These are phyloP conservation scores for Sebastes taczanowskii DNA, from an alignment of 2,797 vertebrate genomes.

Conservation along the genomic window DNA sequence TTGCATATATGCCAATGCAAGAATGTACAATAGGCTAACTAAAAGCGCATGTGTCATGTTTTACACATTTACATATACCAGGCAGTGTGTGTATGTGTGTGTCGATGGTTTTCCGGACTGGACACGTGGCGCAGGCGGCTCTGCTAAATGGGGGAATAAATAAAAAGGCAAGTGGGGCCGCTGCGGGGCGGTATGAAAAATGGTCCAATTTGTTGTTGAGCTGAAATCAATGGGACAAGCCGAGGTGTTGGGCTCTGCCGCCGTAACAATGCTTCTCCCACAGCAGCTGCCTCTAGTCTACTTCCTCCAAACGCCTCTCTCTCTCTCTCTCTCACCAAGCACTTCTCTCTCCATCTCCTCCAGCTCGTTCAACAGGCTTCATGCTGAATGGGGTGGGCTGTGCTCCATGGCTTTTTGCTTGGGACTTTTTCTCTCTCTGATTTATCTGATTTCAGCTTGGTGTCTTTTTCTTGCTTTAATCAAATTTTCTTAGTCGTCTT, in stretches of 20 bases:
- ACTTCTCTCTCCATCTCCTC: constrained; percentile 6
- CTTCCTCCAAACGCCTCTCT: not conserved
- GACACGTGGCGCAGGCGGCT: constrained; percentile 31
- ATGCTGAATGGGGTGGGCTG: not conserved
- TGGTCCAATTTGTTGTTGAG: constrained; percentile 71
- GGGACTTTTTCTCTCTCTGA: constrained; percentile 13
- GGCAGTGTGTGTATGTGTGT: constrained; percentile 1
- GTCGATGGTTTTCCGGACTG: not conserved
- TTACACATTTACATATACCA: constrained; percentile 2
- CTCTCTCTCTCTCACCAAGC: not conserved
- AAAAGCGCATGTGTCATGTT: not conserved
- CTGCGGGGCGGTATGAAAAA: constrained; percentile 65
- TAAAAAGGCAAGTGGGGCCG: constrained; percentile 55
- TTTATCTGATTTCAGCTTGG: constrained; percentile 6
- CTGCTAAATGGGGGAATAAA: constrained; percentile 57
- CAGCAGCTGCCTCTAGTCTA: constrained; percentile 12
- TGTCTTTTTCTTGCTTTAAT: not conserved
- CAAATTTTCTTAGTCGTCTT: not conserved
- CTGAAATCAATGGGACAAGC: constrained; percentile 74
- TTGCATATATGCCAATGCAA: rapidly evolving
- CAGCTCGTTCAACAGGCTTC: constrained; percentile 2
- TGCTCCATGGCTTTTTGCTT: not conserved
- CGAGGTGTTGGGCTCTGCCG: constrained; percentile 24
- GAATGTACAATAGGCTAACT: not conserved
- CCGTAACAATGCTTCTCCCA: constrained; percentile 22